Evolutionary conservation across 2,888 invertebrate species (phyloP).

Genomic region (Athripsodes cinereus): DNA sequence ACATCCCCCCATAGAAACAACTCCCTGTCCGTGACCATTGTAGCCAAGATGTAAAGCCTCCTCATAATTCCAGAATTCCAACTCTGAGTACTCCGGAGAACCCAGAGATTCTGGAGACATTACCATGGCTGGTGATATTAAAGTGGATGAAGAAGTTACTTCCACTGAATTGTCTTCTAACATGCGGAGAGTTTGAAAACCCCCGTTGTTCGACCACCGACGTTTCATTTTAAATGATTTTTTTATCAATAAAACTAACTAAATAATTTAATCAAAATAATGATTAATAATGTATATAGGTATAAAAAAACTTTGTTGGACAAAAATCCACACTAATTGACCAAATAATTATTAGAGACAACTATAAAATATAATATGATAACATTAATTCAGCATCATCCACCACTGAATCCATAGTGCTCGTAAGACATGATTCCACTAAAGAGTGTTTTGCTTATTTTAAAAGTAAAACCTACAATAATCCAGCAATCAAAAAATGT

Average conservation of each 20-base stretch:
- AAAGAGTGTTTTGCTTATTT: neutral
- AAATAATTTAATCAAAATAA: no score
- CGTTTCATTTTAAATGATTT: slow-evolving; percentile 62
- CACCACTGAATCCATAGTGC: slow-evolving; percentile 32
- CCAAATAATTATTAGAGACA: no score
- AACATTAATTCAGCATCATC: slow-evolving; percentile 6
- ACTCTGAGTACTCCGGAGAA: slow-evolving; percentile 70
- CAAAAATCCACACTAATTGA: neutral
- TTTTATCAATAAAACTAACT: neutral
- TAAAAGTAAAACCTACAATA: neutral
- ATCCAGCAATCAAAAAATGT: no score
- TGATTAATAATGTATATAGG: no score
- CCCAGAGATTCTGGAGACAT: slow-evolving; percentile 72
- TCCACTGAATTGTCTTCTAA: slow-evolving; percentile 69
- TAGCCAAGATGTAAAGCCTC: slow-evolving; percentile 42
- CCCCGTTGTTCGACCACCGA: slow-evolving; percentile 71
- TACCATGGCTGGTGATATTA: slow-evolving; percentile 65
- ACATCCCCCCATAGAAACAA: slow-evolving; percentile 45
- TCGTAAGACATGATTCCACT: slow-evolving; percentile 31
- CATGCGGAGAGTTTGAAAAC: slow-evolving; percentile 58
- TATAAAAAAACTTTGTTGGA: no score
- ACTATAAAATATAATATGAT: no score
- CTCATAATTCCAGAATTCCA: slow-evolving; percentile 76
- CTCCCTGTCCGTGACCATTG: slow-evolving; percentile 36
- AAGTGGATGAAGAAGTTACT: slow-evolving; percentile 71